Evolutionary conservation across 2,888 invertebrate species (phyloP), one percentile per base, ranked within the genome.

Genomic region (Trypoxylon attenuatum): DNA sequence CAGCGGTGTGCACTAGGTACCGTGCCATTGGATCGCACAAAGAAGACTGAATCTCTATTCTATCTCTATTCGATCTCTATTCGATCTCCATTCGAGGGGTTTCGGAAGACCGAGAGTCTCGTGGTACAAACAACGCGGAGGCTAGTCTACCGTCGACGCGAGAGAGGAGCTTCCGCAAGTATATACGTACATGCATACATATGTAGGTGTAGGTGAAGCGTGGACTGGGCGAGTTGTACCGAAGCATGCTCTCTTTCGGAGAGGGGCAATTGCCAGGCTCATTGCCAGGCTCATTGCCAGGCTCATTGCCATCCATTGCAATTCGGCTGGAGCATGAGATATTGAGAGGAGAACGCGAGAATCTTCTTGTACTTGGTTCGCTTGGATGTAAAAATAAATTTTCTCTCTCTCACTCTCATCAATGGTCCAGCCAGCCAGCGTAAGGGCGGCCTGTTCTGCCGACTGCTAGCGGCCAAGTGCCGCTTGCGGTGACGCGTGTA

Each of bases 301-400:
- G n/a, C n/a, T n/a, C 27, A 27, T n/a, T 8, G 21, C 5, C 13
- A 50, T n/a, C n/a, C 15, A 10, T 39, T 3, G 33, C 13, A 33
- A 33, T 27, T 29, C 18, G 25, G 38, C 49, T 42, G 23, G 22
- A 52, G 29, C 22, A 22, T 42, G 19, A 46, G 50, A 27, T 47
- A 42, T 50, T 19, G 13, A 3, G n/a, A 33, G 0, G 13, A 25
- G 41, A 39, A 41, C 19, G 22, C 21, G 33, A 55, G 16, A 39
- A 49, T 59, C 60, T 60, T 42, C 58, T 33, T 8, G 42, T 19
- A 29, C 19, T 23, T 33, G n/a, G 58, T 19, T 58, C 25, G 33
- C 33, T 33, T 13, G 33, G 33, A 63, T 67, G 51, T 68, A 70
- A 73, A 70, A 73, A 67, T 65, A 69, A 64, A 56, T 60, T 43